Percentiles rank a stretch among this genome's conserved stretches.
These are phyloP conservation scores for Gymnocheta viridis DNA, from an alignment of 2,888 invertebrate species.

Conservation along the genomic window DNA sequence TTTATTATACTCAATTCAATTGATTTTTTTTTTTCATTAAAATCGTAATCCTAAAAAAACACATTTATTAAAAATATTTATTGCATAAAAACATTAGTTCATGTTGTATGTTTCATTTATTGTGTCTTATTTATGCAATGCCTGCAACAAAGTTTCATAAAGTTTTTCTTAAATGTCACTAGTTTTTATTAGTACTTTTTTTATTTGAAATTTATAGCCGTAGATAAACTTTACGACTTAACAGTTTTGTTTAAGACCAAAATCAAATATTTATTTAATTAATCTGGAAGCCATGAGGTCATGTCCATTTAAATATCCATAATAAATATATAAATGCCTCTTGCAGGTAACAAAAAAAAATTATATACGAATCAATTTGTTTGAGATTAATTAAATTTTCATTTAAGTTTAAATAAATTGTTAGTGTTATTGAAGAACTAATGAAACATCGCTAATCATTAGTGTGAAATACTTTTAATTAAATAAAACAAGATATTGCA, in stretches of 20 bases:
- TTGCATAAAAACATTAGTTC: background rate
- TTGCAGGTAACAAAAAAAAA: background rate
- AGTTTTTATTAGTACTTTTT: background rate
- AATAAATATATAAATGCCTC: background rate
- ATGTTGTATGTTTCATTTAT: background rate
- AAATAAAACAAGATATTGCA: too few species aligned
- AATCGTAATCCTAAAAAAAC: background rate
- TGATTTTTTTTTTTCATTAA: background rate
- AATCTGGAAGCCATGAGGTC: constrained; percentile 12
- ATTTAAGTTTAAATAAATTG: too few species aligned
- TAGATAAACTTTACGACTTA: background rate
- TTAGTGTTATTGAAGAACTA: too few species aligned
- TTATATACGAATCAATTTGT: background rate
- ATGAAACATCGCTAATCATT: too few species aligned
- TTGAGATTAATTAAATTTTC: background rate
- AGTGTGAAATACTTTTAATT: too few species aligned
- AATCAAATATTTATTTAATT: constrained; percentile 5
- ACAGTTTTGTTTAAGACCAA: background rate
- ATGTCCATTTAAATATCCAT: background rate
- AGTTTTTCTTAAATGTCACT: constrained; percentile 25
- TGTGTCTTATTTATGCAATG: too few species aligned
- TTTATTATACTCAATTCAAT: background rate
- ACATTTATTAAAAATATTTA: background rate
- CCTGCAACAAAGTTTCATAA: constrained; percentile 14
- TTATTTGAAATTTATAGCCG: constrained; percentile 1